These are phyloP conservation scores for Parotia lawesii DNA, from an alignment of 2,113 vertebrate genomes.

Conservation along the genomic window DNA sequence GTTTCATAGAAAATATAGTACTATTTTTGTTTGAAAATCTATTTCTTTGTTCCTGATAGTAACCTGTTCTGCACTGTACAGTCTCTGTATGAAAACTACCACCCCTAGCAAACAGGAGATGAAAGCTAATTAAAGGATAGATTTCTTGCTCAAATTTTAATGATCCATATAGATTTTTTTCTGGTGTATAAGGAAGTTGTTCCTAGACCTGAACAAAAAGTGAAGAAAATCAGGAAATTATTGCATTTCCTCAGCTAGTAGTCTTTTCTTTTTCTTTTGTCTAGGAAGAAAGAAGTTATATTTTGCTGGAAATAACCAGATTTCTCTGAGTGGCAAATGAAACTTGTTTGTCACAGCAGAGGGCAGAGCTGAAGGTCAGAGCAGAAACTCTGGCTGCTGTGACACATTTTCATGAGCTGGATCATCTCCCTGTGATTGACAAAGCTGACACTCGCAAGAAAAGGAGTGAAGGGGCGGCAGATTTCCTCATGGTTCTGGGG, in stretches of 20 bases:
- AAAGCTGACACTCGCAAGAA: constrained; percentile 61
- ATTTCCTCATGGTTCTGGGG: constrained; percentile 14
- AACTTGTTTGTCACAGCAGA: constrained; percentile 69
- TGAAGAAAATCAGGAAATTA: constrained; percentile 17
- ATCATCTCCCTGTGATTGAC: constrained; percentile 68
- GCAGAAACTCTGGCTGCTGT: constrained; percentile 29
- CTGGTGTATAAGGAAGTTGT: not conserved
- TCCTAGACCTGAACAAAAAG: not conserved
- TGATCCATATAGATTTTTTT: not conserved
- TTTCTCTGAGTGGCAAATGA: constrained; percentile 63
- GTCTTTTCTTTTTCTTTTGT: not conserved
- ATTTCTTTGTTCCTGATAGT: not conserved
- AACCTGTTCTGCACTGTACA: not conserved
- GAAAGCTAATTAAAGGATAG: not conserved
- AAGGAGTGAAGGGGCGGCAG: constrained; percentile 45
- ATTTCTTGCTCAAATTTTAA: constrained; percentile 1
- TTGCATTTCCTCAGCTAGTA: not conserved
- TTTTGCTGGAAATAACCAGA: constrained; percentile 49
- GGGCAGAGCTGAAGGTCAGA: constrained; percentile 66
- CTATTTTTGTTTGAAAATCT: not conserved
- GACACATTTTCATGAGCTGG: constrained; percentile 65
- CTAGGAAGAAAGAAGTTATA: constrained; percentile 11
- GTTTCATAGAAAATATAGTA: not conserved
- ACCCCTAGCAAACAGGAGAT: not conserved
- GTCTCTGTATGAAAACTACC: not conserved